Conservation (phyloP, 2,113 vertebrate species). For the Pluvianellus socialis region DNA sequence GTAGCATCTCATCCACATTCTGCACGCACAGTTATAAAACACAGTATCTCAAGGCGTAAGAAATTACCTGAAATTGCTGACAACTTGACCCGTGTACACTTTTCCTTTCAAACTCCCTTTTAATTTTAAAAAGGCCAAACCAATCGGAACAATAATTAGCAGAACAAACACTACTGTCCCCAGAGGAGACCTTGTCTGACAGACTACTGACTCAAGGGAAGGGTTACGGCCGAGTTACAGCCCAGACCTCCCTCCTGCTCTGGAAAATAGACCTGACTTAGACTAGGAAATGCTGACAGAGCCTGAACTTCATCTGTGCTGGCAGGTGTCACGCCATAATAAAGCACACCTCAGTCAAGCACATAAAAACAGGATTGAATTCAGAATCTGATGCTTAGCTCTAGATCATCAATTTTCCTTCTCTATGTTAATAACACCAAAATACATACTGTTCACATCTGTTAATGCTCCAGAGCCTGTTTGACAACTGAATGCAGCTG, state of each 20-base stretch:
- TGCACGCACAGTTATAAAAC: background rate
- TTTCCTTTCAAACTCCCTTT: background rate
- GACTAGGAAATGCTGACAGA: background rate
- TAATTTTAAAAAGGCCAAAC: background rate
- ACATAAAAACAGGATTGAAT: background rate
- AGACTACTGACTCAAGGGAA: background rate
- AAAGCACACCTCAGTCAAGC: background rate
- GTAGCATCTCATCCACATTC: background rate
- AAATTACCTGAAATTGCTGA: background rate
- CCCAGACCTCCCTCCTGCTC: background rate
- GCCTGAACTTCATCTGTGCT: background rate
- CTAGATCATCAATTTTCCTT: background rate
- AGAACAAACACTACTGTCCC: background rate
- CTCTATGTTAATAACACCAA: background rate
- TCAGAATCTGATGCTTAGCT: background rate
- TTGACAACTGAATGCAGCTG: constrained; percentile 56
- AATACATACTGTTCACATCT: constrained; percentile 3
- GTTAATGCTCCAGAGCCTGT: constrained; percentile 38
- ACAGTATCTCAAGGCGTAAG: background rate
- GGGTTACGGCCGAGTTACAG: background rate
- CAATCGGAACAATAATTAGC: background rate
- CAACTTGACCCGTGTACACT: background rate
- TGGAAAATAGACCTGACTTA: background rate
- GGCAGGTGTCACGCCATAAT: background rate
- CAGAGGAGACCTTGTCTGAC: background rate